These are phyloP conservation scores for Sphenopsis melanotis DNA, from an alignment of 2,797 vertebrate genomes.

Conservation along the genomic window DNA sequence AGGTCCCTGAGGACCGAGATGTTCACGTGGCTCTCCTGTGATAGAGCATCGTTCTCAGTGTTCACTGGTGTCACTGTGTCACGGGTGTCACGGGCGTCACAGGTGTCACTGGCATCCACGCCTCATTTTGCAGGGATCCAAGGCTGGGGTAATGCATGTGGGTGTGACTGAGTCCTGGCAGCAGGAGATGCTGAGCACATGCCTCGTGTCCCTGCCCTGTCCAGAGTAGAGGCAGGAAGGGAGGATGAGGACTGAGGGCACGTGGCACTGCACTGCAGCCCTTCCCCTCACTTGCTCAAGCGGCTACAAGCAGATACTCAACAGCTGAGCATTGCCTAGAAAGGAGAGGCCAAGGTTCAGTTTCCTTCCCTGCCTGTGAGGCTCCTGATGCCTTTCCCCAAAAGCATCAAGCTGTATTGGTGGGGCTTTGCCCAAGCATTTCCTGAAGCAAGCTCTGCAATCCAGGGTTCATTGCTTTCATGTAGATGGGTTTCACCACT, in stretches of 20 bases:
- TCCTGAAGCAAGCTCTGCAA: background rate
- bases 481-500: background rate
- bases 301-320: background rate
- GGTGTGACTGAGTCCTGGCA: background rate
- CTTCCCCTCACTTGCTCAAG: background rate
- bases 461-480: background rate
- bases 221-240: rapidly evolving
- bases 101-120: background rate
- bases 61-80: background rate
- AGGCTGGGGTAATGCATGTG: background rate
- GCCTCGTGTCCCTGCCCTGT: background rate
- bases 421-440: background rate
- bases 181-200: background rate
- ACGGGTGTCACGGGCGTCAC: background rate
- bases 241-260: background rate
- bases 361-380: background rate
- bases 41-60: background rate
- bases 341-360: background rate
- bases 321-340: background rate
- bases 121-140: background rate
- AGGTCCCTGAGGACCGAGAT: background rate
- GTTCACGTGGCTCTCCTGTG: background rate
- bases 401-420: background rate
- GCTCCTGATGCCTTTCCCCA: background rate
- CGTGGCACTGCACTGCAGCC: background rate